Conservation (phyloP, 2,113 vertebrate genomes). For the Syngnathoides biaculeatus region DNA sequence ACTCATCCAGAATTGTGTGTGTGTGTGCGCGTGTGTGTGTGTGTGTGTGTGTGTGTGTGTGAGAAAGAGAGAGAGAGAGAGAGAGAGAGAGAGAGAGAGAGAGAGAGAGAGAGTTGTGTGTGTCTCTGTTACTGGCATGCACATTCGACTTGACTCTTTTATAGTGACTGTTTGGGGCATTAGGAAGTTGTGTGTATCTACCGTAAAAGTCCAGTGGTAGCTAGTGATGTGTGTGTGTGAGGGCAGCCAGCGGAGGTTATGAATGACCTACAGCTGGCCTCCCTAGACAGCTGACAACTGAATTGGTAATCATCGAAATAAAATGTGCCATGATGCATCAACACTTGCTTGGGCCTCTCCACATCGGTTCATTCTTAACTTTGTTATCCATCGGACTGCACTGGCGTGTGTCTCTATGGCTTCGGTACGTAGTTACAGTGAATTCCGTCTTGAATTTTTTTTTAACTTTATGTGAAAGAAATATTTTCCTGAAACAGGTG, state of each 20-base stretch:
- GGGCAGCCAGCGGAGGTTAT: constrained; percentile 35
- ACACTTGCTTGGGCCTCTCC: constrained; percentile 23
- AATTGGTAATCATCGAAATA: constrained; percentile 63
- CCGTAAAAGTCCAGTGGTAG: constrained; percentile 4
- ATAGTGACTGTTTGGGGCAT: constrained; percentile 9
- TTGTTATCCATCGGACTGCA: constrained; percentile 55
- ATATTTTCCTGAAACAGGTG: constrained; percentile 11
- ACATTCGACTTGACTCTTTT: constrained; percentile 25
- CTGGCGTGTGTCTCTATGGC: neutral
- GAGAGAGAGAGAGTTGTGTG: too few species aligned
- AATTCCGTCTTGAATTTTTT: neutral
- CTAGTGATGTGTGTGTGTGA: constrained; percentile 4
- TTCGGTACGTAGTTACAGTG: neutral
- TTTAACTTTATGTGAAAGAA: constrained; percentile 8
- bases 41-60: neutral
- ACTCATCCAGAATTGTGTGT: constrained; percentile 7
- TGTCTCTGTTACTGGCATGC: neutral
- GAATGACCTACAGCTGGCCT: constrained; percentile 61
- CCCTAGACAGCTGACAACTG: constrained; percentile 60
- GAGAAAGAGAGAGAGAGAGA: too few species aligned
- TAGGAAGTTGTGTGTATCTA: neutral
- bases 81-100: too few species aligned
- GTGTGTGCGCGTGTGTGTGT: constrained; percentile 1
- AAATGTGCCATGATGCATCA: constrained; percentile 50
- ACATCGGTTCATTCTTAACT: constrained; percentile 19